phyloP scores from a whole-genome alignment of 1,140 invertebrate species.

The Venturia canescens region DNA sequence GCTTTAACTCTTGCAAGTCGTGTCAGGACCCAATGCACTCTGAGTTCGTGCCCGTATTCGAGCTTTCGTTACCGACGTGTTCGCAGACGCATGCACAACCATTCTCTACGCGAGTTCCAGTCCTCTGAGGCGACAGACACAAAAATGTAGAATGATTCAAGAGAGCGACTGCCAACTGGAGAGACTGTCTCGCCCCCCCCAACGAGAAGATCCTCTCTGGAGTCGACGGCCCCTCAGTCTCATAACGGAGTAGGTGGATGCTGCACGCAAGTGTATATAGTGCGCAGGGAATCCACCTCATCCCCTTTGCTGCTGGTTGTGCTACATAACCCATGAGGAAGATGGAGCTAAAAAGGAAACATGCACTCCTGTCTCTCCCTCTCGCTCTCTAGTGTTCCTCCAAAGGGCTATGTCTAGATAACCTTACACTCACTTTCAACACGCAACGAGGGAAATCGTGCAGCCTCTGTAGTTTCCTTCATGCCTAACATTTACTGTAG shows the following conservation, averaged over 20 bases:
- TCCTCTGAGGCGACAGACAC: not conserved
- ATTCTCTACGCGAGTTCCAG: slow-evolving; percentile 2
- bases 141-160: slow-evolving; percentile 28
- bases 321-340: not conserved
- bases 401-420: slow-evolving; percentile 4
- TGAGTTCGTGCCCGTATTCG: not conserved
- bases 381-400: not conserved
- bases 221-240: not conserved
- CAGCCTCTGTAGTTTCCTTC: slow-evolving; percentile 16
- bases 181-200: not conserved
- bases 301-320: not conserved
- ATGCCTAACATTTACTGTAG: not conserved
- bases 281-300: not conserved
- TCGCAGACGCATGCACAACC: not conserved
- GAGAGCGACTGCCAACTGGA: slow-evolving; percentile 1
- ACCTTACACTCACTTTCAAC: not conserved
- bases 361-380: not conserved
- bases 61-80: not conserved
- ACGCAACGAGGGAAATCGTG: not conserved
- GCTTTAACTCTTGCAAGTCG: not conserved
- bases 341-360: not conserved
- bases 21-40: slow-evolving; percentile 16
- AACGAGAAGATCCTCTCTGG: not conserved
- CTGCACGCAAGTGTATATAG: slow-evolving; percentile 2
- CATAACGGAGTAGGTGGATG: slow-evolving; percentile 6